Evolutionary conservation across 2,888 invertebrate species (phyloP).

Genomic region (Lathronympha strigana): DNA sequence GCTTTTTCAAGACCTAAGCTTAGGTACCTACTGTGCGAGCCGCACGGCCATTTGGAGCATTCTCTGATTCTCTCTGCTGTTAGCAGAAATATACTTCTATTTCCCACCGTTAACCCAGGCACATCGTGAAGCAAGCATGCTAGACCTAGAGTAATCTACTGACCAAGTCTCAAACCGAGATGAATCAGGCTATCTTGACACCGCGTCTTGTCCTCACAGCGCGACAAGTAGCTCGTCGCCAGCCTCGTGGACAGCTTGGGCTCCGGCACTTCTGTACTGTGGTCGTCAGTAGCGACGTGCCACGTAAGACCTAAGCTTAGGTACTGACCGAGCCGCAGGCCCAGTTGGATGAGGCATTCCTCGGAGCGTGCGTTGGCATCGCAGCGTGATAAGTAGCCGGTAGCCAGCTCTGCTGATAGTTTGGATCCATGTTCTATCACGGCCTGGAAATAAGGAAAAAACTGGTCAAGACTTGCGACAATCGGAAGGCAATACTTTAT

Average conservation of each 20-base stretch:
- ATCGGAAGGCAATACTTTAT: too few species aligned
- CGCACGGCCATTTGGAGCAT: too few species aligned
- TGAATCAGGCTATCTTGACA: conserved; percentile 48
- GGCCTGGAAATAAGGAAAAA: conserved; percentile 59
- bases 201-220: conserved; percentile 56
- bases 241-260: conserved; percentile 63
- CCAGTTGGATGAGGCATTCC: conserved; percentile 86
- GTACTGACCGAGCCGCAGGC: conserved; percentile 80
- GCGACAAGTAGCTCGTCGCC: conserved; percentile 61
- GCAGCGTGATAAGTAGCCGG: conserved; percentile 63
- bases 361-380: conserved; percentile 52
- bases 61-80: too few species aligned
- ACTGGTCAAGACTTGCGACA: background rate
- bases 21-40: too few species aligned
- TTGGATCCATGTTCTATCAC: conserved; percentile 77
- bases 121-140: background rate
- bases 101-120: background rate
- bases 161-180: background rate
- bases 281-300: background rate
- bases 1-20: too few species aligned
- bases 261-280: background rate
- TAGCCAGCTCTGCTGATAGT: conserved; percentile 67
- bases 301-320: conserved; percentile 23
- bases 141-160: background rate
- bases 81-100: too few species aligned